Evolutionary conservation across 92 coral and sea anemone species (phyloP).

Genomic region (Diadumene lineata): DNA sequence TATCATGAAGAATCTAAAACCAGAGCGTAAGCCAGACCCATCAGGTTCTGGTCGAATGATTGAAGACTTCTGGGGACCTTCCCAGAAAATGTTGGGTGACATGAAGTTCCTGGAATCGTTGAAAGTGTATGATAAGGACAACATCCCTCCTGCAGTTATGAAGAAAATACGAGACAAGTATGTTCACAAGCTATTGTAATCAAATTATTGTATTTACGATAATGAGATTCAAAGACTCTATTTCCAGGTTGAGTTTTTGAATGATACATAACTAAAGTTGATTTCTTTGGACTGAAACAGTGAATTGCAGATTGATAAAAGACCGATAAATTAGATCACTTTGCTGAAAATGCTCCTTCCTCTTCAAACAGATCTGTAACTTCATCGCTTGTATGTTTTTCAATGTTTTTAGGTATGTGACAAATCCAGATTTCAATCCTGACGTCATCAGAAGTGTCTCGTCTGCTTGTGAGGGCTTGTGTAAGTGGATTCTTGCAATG

Average conservation of each 20-base stretch:
- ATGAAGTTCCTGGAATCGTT: constrained; percentile 93
- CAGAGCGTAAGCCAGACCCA: constrained; percentile 98
- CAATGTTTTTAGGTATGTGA: constrained; percentile 69
- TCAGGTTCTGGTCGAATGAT: constrained; percentile 99
- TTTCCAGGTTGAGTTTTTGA: too few species aligned
- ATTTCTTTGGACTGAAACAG: too few species aligned
- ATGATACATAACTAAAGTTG: too few species aligned
- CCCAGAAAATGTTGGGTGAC: constrained; percentile 97
- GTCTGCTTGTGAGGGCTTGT: constrained; percentile 98
- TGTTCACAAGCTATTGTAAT: constrained; percentile 13
- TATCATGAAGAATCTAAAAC: constrained; percentile 88
- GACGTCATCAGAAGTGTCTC: constrained; percentile 91
- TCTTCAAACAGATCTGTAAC: too few species aligned
- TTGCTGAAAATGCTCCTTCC: too few species aligned
- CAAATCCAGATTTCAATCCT: constrained; percentile 94
- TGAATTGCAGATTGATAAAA: too few species aligned
- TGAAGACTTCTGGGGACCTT: constrained; percentile 99
- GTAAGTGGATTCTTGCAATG: constrained; percentile 97
- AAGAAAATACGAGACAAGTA: constrained; percentile 98
- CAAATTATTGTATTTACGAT: too few species aligned
- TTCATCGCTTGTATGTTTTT: background rate
- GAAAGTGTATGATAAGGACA: constrained; percentile 94
- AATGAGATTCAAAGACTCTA: too few species aligned
- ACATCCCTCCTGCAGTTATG: constrained; percentile 82
- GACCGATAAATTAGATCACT: too few species aligned